Evolutionary conservation across 1,140 invertebrate species (phyloP).

Genomic region (Propsilocerus akamusi): DNA sequence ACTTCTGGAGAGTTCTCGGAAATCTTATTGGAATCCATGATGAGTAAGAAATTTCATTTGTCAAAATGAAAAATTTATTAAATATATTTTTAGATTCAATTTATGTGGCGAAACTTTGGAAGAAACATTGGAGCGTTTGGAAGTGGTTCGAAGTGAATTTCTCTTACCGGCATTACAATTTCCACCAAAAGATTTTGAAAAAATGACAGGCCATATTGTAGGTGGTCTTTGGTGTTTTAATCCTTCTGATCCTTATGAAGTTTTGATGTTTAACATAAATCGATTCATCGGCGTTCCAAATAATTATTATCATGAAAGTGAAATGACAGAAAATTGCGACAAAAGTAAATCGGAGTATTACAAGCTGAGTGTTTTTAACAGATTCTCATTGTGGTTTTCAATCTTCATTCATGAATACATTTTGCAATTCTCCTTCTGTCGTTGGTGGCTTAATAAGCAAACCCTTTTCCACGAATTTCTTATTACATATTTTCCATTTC

Average conservation of each 20-base stretch:
- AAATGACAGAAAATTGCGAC: background rate
- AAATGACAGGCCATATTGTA: constrained; percentile 16
- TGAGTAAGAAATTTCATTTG: constrained; percentile 8
- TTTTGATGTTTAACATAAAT: background rate
- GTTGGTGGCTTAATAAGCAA: background rate
- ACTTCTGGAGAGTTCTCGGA: constrained; percentile 71
- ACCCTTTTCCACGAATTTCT: background rate
- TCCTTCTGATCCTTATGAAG: background rate
- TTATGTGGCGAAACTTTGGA: constrained; percentile 17
- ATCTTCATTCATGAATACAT: background rate
- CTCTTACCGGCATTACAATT: constrained; percentile 15
- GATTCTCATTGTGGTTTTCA: background rate
- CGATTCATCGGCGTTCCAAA: background rate
- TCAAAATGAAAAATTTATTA: background rate
- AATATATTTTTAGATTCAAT: constrained; percentile 13
- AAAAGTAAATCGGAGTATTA: background rate
- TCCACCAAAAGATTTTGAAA: constrained; percentile 14
- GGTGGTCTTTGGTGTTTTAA: constrained; percentile 20
- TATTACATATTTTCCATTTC: background rate
- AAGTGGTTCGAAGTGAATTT: constrained; percentile 16
- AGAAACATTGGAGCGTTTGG: constrained; percentile 14
- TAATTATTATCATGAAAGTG: background rate
- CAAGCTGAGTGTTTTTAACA: background rate
- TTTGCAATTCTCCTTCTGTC: background rate
- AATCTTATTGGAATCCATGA: constrained; percentile 66